phyloP scores from a whole-genome alignment of 1,140 invertebrate species.

The Trichomalopsis sarcophagae region DNA sequence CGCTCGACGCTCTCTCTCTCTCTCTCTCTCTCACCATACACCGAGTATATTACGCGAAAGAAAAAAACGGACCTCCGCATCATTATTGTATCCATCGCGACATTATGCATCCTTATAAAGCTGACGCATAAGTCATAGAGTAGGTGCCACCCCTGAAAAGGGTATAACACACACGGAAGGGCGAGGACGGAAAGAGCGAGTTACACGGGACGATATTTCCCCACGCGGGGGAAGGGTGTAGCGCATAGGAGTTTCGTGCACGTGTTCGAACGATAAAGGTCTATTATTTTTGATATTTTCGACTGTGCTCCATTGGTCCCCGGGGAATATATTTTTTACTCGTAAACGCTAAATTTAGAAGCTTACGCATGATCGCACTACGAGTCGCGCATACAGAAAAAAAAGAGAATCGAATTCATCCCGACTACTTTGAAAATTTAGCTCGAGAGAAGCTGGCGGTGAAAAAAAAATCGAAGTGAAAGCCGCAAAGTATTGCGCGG shows the following conservation, averaged over 20 bases:
- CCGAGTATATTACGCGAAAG: constrained; percentile 20
- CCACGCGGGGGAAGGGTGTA: background rate
- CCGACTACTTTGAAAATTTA: too few species aligned
- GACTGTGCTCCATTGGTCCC: constrained; percentile 14
- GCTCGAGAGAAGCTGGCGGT: too few species aligned
- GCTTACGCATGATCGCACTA: too few species aligned
- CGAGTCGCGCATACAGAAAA: too few species aligned
- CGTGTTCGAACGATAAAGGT: constrained; percentile 41
- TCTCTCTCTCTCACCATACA: background rate
- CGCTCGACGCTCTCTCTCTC: background rate
- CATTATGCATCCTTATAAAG: constrained; percentile 23
- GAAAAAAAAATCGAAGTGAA: background rate
- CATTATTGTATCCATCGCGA: background rate
- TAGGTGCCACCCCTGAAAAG: constrained; percentile 38
- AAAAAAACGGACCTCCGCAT: background rate
- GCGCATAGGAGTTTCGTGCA: background rate
- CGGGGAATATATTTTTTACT: background rate
- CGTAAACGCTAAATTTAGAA: too few species aligned
- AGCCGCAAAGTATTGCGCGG: constrained; percentile 1
- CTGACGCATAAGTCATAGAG: constrained; percentile 31
- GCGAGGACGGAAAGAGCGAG: constrained; percentile 3
- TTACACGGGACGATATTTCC: background rate
- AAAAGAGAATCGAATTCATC: too few species aligned
- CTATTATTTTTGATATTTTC: constrained; percentile 41
- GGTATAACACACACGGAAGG: background rate